Evolutionary conservation across 2,113 vertebrate genomes (phyloP).

Genomic region (Melanerpes aurifrons): DNA sequence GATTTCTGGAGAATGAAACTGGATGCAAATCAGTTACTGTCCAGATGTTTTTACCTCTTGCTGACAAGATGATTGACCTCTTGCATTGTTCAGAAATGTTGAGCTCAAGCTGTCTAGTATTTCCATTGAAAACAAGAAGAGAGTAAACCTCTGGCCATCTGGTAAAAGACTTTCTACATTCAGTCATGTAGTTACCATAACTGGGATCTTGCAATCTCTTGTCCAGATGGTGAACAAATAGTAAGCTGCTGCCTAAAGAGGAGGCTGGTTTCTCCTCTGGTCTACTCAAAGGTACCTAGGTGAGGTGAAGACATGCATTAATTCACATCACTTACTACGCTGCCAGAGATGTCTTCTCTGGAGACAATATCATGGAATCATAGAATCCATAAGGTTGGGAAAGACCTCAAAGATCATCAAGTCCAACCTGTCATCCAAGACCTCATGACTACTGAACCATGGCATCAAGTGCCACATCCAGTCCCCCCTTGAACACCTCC

Average conservation of each 20-base stretch:
- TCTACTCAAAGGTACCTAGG: constrained; percentile 36
- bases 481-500: too few relatives aligned
- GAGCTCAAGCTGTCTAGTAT: constrained; percentile 13
- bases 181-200: neutral
- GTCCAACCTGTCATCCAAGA: too few relatives aligned
- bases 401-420: too few relatives aligned
- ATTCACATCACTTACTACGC: constrained; percentile 34
- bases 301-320: constrained; percentile 45
- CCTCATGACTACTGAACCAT: too few relatives aligned
- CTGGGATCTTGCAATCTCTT: constrained; percentile 42
- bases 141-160: constrained; percentile 14
- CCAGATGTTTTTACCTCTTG: constrained; percentile 56
- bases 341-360: constrained; percentile 13
- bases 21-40: constrained; percentile 11
- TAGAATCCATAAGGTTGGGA: too few relatives aligned
- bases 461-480: too few relatives aligned
- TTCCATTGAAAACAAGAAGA: constrained; percentile 11
- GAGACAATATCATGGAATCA: neutral
- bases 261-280: constrained; percentile 45
- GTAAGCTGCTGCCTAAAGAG: constrained; percentile 35
- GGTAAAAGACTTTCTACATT: neutral
- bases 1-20: constrained; percentile 14
- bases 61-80: constrained; percentile 37
- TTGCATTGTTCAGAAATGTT: constrained; percentile 6
- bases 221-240: constrained; percentile 35